Conservation (phyloP, 2,797 vertebrate genomes). For the Carcharodon carcharias region DNA sequence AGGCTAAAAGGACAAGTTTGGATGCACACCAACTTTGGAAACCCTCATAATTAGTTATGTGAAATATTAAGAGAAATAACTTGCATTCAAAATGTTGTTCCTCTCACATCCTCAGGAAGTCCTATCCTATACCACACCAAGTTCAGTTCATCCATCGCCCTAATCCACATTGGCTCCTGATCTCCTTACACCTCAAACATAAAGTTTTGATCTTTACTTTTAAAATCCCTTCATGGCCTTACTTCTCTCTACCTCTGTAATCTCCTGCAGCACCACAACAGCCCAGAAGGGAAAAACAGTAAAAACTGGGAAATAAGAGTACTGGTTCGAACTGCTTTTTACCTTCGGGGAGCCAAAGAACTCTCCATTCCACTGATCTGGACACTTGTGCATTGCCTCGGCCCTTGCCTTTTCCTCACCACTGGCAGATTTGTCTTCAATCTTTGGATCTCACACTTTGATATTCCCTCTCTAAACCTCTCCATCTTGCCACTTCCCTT, state of each 20-base stretch:
- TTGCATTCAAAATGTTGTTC: not conserved
- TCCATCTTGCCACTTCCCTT: not conserved
- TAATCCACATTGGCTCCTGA: not conserved
- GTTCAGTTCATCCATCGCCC: not conserved
- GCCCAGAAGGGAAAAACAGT: too few species aligned
- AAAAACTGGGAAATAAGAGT: too few species aligned
- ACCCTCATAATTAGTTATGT: not conserved
- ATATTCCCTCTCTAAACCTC: not conserved
- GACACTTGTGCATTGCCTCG: not conserved
- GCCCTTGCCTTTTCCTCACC: not conserved
- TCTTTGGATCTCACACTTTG: not conserved
- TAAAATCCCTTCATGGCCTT: too few species aligned
- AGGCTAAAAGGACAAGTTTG: not conserved
- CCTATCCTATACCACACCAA: not conserved
- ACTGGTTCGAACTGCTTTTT: too few species aligned
- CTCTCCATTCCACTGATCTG: not conserved
- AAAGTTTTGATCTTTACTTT: not conserved
- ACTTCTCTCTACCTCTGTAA: too few species aligned
- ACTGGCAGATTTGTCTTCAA: not conserved
- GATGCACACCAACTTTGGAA: not conserved
- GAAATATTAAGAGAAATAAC: not conserved
- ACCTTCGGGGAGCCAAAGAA: not conserved
- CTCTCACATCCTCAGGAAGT: not conserved
- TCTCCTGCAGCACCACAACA: too few species aligned
- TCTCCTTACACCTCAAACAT: not conserved